Evolutionary conservation across 2,113 vertebrate genomes (phyloP).

Genomic region (Amphiprion percula): DNA sequence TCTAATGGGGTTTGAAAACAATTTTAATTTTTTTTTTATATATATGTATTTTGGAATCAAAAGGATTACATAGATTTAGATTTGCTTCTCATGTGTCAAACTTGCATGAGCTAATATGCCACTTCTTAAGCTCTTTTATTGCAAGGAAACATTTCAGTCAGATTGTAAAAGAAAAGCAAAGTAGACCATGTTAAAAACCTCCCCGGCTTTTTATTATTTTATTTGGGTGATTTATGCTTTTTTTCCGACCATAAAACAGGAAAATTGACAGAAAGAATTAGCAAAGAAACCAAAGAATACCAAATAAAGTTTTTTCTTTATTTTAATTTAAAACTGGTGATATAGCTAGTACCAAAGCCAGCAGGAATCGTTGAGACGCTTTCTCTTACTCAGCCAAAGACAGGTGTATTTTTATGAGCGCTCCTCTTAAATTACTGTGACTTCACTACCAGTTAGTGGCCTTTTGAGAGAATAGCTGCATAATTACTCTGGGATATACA

Average conservation of each 20-base stretch:
- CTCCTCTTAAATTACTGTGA: slow-evolving; percentile 88
- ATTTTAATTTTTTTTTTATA: neutral
- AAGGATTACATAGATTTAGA: slow-evolving; percentile 32
- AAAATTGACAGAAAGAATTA: neutral
- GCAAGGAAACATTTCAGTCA: slow-evolving; percentile 26
- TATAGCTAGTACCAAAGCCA: neutral
- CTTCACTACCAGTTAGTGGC: slow-evolving; percentile 82
- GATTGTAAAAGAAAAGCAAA: neutral
- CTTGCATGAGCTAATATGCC: slow-evolving; percentile 29
- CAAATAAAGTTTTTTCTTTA: neutral
- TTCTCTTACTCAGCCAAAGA: slow-evolving; percentile 75
- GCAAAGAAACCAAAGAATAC: neutral
- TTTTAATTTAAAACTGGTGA: neutral
- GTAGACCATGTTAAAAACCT: neutral
- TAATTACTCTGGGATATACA: slow-evolving; percentile 88
- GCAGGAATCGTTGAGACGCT: slow-evolving; percentile 70
- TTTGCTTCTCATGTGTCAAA: slow-evolving; percentile 36
- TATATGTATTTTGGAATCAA: slow-evolving; percentile 22
- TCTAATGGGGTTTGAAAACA: slow-evolving; percentile 22
- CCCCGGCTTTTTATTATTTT: neutral
- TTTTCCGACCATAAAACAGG: neutral
- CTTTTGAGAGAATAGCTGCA: slow-evolving; percentile 83
- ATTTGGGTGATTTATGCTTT: neutral
- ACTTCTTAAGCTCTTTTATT: slow-evolving; percentile 25
- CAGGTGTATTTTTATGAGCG: slow-evolving; percentile 94